Evolutionary conservation across 2,888 invertebrate genomes (phyloP), one percentile per base, ranked within the genome.

Genomic region (Trissolcus japonicus): DNA sequence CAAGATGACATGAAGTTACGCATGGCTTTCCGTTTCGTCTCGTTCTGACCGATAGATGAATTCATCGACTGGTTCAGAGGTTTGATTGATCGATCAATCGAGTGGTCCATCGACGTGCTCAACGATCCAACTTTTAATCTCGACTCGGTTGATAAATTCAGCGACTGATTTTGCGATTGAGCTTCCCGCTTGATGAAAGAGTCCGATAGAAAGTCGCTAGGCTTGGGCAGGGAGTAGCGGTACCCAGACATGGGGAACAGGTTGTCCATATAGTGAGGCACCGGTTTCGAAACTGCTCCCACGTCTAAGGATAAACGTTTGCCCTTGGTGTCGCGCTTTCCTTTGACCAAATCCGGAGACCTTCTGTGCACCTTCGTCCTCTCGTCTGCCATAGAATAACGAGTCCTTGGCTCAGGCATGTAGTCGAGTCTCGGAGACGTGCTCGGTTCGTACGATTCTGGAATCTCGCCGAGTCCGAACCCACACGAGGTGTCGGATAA

Each of bases 221-320:
- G 67, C 56, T 59, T 59, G 4, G 67, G 67, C 43, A 67, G 29
- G 2, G 56, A 25, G 35, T 62, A 62, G 9, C 43, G 16, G n/a
- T 41, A 48, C 2, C 41, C 21, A 1, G 21, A 19, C 9, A 17
- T 40, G 6, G 50, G 50, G 40, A 46, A 50, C 19, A 13, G 16
- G 4, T 14, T 7, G 19, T 62, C 62, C 35, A 53, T 7, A 41
- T n/a, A 19, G 14, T 46, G 46, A 25, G 50, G 35, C 9, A 29
- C 56, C 4, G 29, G 46, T 29, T 53, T 53, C 1, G 62, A 21
- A 25, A 53, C 11, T n/a, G 53, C 19, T 43, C 16, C 21, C 4
- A 43, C 21, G 16, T 62, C 62, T 9, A 62, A 53, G 7, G 62
- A 19, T 16, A 43, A 43, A 40, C 62, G 54, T 35, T 35, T 35